Evolutionary conservation across 2,113 vertebrate species (phyloP).

Genomic region (Piliocolobus tephrosceles): DNA sequence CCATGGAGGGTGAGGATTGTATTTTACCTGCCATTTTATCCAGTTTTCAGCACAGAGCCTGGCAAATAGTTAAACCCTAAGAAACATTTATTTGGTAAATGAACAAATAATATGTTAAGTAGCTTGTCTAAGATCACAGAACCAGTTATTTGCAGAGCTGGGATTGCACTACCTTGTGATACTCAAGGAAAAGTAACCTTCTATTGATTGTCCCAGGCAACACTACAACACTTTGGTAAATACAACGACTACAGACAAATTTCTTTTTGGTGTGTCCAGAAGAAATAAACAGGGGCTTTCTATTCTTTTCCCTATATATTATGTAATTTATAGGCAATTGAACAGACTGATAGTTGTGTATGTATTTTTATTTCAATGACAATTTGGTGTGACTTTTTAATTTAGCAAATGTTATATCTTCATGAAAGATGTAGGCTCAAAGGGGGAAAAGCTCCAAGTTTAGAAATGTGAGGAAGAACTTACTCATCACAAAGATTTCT

Average conservation of each 20-base stretch:
- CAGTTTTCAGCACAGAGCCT: neutral
- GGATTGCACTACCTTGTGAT: neutral
- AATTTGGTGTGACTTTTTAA: conserved; percentile 44
- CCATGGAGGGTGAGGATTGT: neutral
- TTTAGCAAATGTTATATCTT: conserved; percentile 36
- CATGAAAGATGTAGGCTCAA: neutral
- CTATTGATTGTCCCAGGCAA: neutral
- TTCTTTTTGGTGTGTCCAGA: neutral
- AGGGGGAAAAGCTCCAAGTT: neutral
- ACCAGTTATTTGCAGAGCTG: neutral
- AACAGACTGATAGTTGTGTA: conserved; percentile 8
- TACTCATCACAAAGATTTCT: neutral
- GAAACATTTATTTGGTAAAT: neutral
- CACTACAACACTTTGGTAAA: neutral
- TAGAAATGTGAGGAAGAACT: neutral
- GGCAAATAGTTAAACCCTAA: neutral
- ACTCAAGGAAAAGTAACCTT: neutral
- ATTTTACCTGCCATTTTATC: neutral
- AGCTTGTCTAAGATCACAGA: neutral
- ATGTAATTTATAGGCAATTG: neutral
- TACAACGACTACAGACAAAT: neutral
- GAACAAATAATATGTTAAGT: neutral
- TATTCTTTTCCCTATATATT: neutral
- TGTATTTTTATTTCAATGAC: conserved; percentile 33
- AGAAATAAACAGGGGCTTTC: neutral